Evolutionary conservation across 2,113 vertebrate genomes (phyloP).

Genomic region (Blennius ocellaris): DNA sequence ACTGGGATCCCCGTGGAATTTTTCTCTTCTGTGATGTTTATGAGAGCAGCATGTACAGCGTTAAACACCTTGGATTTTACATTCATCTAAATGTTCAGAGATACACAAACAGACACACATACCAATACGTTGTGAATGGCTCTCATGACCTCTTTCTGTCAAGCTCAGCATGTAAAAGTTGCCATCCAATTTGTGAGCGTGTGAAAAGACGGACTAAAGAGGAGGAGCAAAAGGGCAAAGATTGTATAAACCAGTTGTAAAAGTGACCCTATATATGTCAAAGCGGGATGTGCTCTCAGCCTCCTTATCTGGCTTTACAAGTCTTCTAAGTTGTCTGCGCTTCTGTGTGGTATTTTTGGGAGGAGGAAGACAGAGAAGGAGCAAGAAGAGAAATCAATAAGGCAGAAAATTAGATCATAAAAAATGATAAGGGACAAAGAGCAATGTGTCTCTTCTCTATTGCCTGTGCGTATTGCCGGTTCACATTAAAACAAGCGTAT

Average conservation of each 20-base stretch:
- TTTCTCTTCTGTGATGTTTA: slow-evolving; percentile 55
- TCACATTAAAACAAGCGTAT: slow-evolving; percentile 52
- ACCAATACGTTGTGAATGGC: slow-evolving; percentile 50
- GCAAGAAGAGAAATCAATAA: slow-evolving; percentile 69
- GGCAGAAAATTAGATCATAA: slow-evolving; percentile 76
- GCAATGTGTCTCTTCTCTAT: slow-evolving; percentile 60
- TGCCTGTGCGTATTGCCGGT: slow-evolving; percentile 57
- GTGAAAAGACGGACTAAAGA: slow-evolving; percentile 49
- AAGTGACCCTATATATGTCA: slow-evolving; percentile 69
- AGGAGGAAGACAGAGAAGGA: slow-evolving; percentile 34
- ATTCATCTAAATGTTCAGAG: slow-evolving; percentile 5
- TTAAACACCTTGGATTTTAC: slow-evolving; percentile 49
- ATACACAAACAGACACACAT: slow-evolving; percentile 19
- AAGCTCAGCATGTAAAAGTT: slow-evolving; percentile 61
- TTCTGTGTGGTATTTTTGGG: slow-evolving; percentile 40
- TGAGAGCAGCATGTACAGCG: slow-evolving; percentile 42
- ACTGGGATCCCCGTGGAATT: slow-evolving; percentile 31
- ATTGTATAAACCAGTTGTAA: slow-evolving; percentile 72
- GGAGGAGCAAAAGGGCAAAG: slow-evolving; percentile 62
- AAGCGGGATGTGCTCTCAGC: slow-evolving; percentile 58
- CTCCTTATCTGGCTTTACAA: slow-evolving; percentile 73
- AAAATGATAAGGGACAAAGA: slow-evolving; percentile 70
- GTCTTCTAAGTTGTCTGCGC: slow-evolving; percentile 44
- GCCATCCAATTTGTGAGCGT: slow-evolving; percentile 59
- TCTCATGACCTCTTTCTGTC: slow-evolving; percentile 46